Evolutionary conservation across 1,140 invertebrate species (phyloP).

Genomic region (Hyles vespertilio): DNA sequence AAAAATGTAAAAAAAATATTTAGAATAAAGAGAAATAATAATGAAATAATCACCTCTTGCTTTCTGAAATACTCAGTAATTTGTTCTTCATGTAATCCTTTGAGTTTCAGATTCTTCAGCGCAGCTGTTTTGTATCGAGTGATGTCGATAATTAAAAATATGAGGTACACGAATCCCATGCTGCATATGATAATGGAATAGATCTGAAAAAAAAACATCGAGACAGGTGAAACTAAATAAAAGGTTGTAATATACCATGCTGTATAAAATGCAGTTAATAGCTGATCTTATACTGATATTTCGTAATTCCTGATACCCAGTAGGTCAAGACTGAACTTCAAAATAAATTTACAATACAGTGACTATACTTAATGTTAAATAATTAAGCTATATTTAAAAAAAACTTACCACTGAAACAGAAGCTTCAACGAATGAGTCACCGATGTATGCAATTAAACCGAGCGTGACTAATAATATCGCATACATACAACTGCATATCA

Average conservation of each 20-base stretch:
- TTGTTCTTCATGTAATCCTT: constrained; percentile 55
- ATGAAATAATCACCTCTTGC: constrained; percentile 47
- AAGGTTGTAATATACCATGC: too few species aligned
- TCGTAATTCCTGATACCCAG: too few species aligned
- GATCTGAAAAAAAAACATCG: constrained; percentile 66
- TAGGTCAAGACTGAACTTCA: not conserved
- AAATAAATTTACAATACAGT: too few species aligned
- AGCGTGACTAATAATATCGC: constrained; percentile 81
- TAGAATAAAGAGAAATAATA: constrained; percentile 7
- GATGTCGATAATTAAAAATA: constrained; percentile 80
- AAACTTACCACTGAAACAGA: constrained; percentile 76
- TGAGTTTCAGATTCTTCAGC: constrained; percentile 68
- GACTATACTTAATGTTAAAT: too few species aligned
- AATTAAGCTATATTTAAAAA: not conserved
- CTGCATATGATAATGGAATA: constrained; percentile 78
- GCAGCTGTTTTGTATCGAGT: constrained; percentile 74
- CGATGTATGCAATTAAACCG: constrained; percentile 79
- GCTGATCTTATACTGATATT: too few species aligned
- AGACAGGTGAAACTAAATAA: too few species aligned
- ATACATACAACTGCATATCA: constrained; percentile 79
- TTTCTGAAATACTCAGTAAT: constrained; percentile 58
- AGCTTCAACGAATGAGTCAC: constrained; percentile 75
- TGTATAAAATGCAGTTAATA: too few species aligned
- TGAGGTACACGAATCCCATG: constrained; percentile 77
- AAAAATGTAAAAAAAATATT: too few species aligned